Conservation (phyloP, 2,113 vertebrate genomes). For the Strigops habroptila region DNA sequence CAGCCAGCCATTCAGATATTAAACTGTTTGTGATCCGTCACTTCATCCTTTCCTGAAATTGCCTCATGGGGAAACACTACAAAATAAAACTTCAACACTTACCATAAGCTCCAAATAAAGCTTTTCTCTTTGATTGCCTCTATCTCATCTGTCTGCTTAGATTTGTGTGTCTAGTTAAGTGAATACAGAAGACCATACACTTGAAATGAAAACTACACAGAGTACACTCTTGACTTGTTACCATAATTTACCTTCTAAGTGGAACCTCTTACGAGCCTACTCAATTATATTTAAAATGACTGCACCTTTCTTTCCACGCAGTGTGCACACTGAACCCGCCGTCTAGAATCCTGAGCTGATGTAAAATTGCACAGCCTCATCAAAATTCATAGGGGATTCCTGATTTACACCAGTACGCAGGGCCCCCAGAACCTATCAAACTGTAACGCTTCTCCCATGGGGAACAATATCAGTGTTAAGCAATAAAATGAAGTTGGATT, state of each 20-base stretch:
- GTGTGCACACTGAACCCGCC: not conserved
- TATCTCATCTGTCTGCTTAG: slow-evolving; percentile 58
- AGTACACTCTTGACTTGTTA: slow-evolving; percentile 62
- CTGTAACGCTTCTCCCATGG: not conserved
- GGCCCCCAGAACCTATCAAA: slow-evolving; percentile 2
- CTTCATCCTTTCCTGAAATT: slow-evolving; percentile 30
- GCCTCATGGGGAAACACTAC: slow-evolving; percentile 28
- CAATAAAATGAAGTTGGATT: slow-evolving; percentile 26
- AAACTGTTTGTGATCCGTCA: slow-evolving; percentile 1
- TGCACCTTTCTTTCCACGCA: slow-evolving; percentile 46
- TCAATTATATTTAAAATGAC: slow-evolving; percentile 60
- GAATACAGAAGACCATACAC: slow-evolving; percentile 63
- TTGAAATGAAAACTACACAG: slow-evolving; percentile 63
- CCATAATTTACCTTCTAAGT: slow-evolving; percentile 65
- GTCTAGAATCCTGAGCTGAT: slow-evolving; percentile 18
- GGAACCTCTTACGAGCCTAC: slow-evolving; percentile 61
- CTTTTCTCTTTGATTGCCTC: slow-evolving; percentile 54
- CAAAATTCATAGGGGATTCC: slow-evolving; percentile 50
- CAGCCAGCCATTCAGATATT: not conserved
- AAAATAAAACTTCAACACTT: slow-evolving; percentile 54
- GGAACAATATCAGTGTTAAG: slow-evolving; percentile 9
- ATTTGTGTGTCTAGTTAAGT: slow-evolving; percentile 66
- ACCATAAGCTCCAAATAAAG: slow-evolving; percentile 55
- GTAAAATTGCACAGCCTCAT: slow-evolving; percentile 31
- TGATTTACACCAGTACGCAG: slow-evolving; percentile 39